phyloP scores from a whole-genome alignment of 2,113 vertebrate genomes.

The Eulemur macaco region DNA sequence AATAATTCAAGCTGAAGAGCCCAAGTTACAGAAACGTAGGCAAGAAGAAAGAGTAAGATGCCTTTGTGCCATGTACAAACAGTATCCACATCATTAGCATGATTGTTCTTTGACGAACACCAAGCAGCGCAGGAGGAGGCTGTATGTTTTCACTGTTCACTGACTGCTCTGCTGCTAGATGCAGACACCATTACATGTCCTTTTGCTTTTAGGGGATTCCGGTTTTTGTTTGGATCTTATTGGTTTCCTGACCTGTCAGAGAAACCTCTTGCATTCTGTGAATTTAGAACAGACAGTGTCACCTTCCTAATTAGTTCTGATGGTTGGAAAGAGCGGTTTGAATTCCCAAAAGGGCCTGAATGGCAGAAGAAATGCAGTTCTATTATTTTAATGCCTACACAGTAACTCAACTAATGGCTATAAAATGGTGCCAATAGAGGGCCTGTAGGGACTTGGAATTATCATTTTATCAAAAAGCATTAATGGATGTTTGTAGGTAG shows the following conservation, averaged over 20 bases:
- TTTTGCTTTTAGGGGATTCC: not conserved
- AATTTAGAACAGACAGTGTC: not conserved
- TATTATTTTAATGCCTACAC: not conserved
- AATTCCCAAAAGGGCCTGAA: not conserved
- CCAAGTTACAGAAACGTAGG: not conserved
- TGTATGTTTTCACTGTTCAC: not conserved
- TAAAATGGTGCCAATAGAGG: not conserved
- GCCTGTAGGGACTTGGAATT: slow-evolving; percentile 1
- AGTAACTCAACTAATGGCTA: not conserved
- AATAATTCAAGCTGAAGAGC: not conserved
- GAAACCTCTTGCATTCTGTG: not conserved
- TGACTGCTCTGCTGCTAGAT: not conserved
- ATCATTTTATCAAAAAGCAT: not conserved
- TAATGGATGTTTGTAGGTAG: not conserved
- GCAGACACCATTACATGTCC: not conserved
- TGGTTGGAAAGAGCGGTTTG: not conserved
- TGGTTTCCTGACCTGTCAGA: not conserved
- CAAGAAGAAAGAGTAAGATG: not conserved
- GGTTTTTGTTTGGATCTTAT: not conserved
- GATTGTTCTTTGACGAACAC: not conserved
- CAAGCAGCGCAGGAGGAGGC: not conserved
- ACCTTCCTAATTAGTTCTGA: not conserved
- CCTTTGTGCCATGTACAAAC: fast-evolving
- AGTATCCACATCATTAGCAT: not conserved
- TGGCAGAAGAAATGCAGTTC: not conserved